These are phyloP conservation scores for Carterocephalus palaemon DNA, from an alignment of 2,888 invertebrate genomes.

Conservation along the genomic window DNA sequence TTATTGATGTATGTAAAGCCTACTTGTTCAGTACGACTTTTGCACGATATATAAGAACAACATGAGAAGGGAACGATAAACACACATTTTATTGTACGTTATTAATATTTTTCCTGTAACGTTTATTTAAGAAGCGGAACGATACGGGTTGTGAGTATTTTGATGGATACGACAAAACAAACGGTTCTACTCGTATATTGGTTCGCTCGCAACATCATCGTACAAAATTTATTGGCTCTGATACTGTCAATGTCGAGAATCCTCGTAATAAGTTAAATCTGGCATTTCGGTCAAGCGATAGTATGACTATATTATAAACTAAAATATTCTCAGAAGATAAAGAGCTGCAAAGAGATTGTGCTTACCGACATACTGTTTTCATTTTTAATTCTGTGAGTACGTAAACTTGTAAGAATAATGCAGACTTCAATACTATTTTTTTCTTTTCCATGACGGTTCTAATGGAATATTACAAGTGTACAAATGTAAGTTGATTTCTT, in stretches of 20 bases:
- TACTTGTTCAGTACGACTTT: slow-evolving; percentile 7
- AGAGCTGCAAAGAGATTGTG: slow-evolving; percentile 4
- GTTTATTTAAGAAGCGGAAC: slow-evolving; percentile 33
- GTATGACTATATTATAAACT: slow-evolving; percentile 42
- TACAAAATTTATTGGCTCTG: slow-evolving; percentile 59
- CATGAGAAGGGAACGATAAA: slow-evolving; percentile 15
- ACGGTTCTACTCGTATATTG: slow-evolving; percentile 37
- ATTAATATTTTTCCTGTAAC: slow-evolving; percentile 16
- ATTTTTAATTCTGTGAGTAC: too few species aligned
- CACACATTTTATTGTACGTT: slow-evolving; percentile 17
- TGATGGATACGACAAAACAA: slow-evolving; percentile 34
- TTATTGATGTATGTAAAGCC: slow-evolving; percentile 19
- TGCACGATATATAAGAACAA: slow-evolving; percentile 7
- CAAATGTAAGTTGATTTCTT: slow-evolving; percentile 18
- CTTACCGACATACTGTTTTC: slow-evolving; percentile 1
- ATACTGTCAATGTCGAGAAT: slow-evolving; percentile 58
- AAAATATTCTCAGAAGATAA: slow-evolving; percentile 27
- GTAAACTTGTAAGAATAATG: too few species aligned
- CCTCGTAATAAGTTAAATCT: slow-evolving; percentile 61
- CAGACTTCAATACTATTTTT: too few species aligned
- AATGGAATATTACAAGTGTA: slow-evolving; percentile 7
- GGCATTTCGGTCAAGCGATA: slow-evolving; percentile 42
- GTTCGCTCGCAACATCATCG: slow-evolving; percentile 51
- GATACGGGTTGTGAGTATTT: slow-evolving; percentile 31
- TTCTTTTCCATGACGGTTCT: too few species aligned